Evolutionary conservation across 2,113 vertebrate genomes (phyloP), one percentile per base, ranked within the genome.

Genomic region (Epinephelus moara): DNA sequence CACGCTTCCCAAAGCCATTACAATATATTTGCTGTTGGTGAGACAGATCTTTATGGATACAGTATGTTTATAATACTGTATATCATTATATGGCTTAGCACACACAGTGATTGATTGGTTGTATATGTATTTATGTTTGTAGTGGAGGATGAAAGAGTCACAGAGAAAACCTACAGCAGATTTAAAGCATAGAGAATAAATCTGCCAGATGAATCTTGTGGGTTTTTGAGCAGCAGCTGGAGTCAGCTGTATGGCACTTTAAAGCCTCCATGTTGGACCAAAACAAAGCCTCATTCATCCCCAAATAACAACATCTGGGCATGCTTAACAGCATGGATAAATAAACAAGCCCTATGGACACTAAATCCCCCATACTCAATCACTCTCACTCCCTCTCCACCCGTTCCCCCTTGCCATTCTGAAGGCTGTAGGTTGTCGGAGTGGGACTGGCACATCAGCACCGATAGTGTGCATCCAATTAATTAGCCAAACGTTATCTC

Each of bases 231-330:
- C 88, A 80, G 80, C 91, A 88, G 78, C 83, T 88, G 86, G 86
- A 91, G 70, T 85, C 63, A 66, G 62, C 47, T 8, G 66, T 64
- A 71, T 74, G 68, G 82, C 78, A 86, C 76, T 86, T 85, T 75
- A 9, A 45, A 70, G 78, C 74, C 70, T 93, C 80, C 18, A 37
- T 91, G 93, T 72, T 93, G 88, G 81, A 89, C 87, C 78, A 94
- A 95, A 84, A 93, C 74, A 82, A 90, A 86, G 52, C 53, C 64
- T 92, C 78, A 93, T 88, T 93, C 78, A 85, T 95, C 94, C 90
- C 86, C 84, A 93, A 94, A 94, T n/a, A 84, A 91, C 87, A 95
- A 88, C 90, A 94, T 94, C 89, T 95, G 94, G 91, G 75, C 45
- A 19, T 82, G 93, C 88, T 93, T 94, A 95, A 86, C 57, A 78